Percentiles rank a stretch among this genome's conserved stretches.
These are phyloP conservation scores for Tetanocera ferruginea DNA, from an alignment of 2,888 invertebrate species.

Conservation along the genomic window DNA sequence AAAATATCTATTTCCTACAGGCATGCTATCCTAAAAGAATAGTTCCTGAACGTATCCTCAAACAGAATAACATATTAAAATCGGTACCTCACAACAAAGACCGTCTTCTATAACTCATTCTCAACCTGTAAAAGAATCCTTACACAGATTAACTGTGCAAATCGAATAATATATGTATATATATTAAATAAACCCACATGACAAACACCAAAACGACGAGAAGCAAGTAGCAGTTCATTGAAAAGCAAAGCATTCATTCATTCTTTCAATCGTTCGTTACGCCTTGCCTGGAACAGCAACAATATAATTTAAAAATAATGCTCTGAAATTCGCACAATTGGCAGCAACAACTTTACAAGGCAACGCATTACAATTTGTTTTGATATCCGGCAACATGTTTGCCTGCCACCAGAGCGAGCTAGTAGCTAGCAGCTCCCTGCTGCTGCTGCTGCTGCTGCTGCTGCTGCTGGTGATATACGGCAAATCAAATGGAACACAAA, in stretches of 20 bases:
- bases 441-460: neutral
- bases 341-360: conserved; percentile 11
- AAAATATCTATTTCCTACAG: no score
- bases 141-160: neutral
- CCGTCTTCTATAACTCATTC: neutral
- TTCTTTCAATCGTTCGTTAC: neutral
- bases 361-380: conserved; percentile 15
- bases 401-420: neutral
- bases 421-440: neutral
- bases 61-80: no score
- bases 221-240: neutral
- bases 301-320: conserved; percentile 22
- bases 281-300: neutral
- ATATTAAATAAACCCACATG: conserved; percentile 18
- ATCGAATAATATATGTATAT: neutral
- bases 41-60: no score
- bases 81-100: no score
- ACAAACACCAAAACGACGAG: neutral
- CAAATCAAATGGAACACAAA: conserved; percentile 29
- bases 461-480: neutral
- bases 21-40: no score
- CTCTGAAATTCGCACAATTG: conserved; percentile 24
- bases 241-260: neutral
- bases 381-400: neutral
- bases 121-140: neutral